phyloP scores from a whole-genome alignment of 2,797 vertebrate species.

The Cephalopachus bancanus region DNA sequence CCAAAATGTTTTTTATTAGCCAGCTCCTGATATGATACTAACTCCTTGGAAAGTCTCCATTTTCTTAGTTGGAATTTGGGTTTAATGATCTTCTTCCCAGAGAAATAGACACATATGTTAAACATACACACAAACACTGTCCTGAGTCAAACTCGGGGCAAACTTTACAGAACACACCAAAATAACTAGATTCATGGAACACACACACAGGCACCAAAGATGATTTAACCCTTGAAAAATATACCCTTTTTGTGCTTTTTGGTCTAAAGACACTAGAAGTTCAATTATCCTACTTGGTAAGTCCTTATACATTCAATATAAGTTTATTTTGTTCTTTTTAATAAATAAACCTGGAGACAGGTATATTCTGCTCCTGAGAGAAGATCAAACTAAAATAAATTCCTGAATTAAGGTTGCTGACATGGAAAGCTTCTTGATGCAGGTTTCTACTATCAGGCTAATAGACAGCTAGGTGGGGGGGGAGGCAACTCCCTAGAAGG shows the following conservation, averaged over 20 bases:
- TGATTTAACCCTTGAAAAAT: constrained; percentile 40
- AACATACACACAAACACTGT: not conserved
- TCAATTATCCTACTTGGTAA: constrained; percentile 65
- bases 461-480: not conserved
- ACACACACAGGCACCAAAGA: constrained; percentile 17
- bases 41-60: constrained; percentile 38
- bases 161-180: constrained; percentile 57
- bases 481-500: constrained; percentile 23
- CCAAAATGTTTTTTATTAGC: constrained; percentile 61
- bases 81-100: constrained; percentile 44
- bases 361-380: constrained; percentile 45
- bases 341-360: constrained; percentile 69
- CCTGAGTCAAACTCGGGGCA: not conserved
- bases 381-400: constrained; percentile 68
- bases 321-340: constrained; percentile 50
- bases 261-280: constrained; percentile 36
- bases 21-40: constrained; percentile 21
- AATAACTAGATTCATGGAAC: constrained; percentile 46
- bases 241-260: not conserved
- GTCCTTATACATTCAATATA: constrained; percentile 2
- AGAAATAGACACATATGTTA: constrained; percentile 13
- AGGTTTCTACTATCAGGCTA: constrained; percentile 38
- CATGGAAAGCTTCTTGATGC: constrained; percentile 5
- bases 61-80: constrained; percentile 55
- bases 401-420: constrained; percentile 55